phyloP scores from a whole-genome alignment of 2,113 vertebrate genomes.

The Loxodonta africana region DNA sequence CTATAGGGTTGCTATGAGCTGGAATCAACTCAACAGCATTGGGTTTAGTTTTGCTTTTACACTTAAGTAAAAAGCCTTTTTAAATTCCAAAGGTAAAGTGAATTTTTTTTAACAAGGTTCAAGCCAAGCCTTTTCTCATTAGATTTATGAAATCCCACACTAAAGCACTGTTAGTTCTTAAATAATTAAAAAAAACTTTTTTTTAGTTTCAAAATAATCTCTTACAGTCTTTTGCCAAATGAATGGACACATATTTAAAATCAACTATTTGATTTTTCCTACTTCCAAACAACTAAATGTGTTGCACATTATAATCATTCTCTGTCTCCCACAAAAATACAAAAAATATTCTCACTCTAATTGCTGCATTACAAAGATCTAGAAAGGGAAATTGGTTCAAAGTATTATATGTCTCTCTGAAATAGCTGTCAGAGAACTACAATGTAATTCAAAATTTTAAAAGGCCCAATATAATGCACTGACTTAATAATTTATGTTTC shows the following conservation, averaged over 20 bases:
- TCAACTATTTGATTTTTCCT: background rate
- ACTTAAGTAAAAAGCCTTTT: background rate
- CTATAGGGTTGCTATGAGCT: no score
- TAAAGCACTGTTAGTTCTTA: background rate
- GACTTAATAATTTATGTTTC: background rate
- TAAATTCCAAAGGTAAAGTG: background rate
- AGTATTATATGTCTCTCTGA: background rate
- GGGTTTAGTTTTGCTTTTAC: no score
- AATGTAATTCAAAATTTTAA: background rate
- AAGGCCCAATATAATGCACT: background rate
- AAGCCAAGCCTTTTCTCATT: background rate
- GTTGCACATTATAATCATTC: slow-evolving; percentile 7
- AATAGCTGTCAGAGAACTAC: slow-evolving; percentile 26
- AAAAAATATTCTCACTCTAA: slow-evolving; percentile 39
- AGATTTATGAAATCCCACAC: slow-evolving; percentile 27
- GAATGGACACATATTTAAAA: background rate
- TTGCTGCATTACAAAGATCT: slow-evolving; percentile 13
- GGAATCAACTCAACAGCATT: no score
- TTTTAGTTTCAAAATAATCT: slow-evolving; percentile 38
- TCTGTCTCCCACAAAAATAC: background rate
- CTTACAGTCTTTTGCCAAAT: slow-evolving; percentile 27
- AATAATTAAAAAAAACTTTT: background rate
- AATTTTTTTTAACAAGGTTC: background rate
- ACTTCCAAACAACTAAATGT: background rate
- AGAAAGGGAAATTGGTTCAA: slow-evolving; percentile 7